Conservation (phyloP, 2,113 vertebrate species). For the Anhinga rufa region DNA sequence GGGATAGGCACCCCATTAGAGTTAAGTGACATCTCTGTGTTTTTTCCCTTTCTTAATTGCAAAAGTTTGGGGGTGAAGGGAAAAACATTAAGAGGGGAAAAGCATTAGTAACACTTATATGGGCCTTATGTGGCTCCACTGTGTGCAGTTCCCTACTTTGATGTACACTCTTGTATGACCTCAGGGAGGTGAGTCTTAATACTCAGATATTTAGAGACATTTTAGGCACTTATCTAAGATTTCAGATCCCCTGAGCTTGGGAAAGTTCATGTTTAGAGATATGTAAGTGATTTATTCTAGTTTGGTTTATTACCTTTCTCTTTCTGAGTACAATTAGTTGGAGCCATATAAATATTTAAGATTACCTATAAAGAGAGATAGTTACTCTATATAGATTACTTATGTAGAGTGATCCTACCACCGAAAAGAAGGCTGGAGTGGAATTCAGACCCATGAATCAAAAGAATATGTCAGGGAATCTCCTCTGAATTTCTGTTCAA, state of each 20-base stretch:
- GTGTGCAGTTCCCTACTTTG: not conserved
- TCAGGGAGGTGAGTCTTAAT: not conserved
- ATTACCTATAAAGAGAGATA: not conserved
- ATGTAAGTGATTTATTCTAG: not conserved
- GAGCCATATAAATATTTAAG: not conserved
- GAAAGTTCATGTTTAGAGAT: not conserved
- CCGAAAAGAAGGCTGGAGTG: not conserved
- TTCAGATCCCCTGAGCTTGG: not conserved
- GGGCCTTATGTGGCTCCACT: not conserved
- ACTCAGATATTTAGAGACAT: not conserved
- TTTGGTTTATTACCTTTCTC: not conserved
- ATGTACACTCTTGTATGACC: not conserved
- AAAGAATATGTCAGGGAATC: not conserved
- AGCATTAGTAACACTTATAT: not conserved
- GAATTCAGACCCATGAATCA: not conserved
- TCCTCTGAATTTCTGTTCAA: not conserved
- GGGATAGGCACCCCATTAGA: not conserved
- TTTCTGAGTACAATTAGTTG: not conserved
- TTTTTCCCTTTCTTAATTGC: not conserved
- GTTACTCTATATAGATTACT: not conserved
- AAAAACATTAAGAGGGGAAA: not conserved
- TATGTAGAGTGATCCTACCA: not conserved
- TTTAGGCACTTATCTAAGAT: not conserved
- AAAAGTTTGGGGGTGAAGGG: not conserved
- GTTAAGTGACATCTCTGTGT: not conserved